A percentile compares a stretch with the other conserved stretches of the same genome.
phyloP scores from a whole-genome alignment of 23 tunicate genomes.

The Halocynthia roretzi region DNA sequence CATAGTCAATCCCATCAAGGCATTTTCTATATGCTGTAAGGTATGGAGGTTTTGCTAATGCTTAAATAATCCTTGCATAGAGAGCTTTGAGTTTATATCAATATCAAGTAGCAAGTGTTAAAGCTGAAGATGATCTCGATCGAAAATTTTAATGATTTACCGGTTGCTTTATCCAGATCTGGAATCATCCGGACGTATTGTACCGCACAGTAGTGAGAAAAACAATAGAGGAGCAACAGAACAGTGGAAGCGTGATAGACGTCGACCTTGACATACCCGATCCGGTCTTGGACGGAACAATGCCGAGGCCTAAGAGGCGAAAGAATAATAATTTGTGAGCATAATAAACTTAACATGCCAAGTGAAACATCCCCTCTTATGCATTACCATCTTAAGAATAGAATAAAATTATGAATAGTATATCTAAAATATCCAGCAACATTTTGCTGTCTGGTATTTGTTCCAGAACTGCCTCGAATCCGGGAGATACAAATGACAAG shows the following conservation, averaged over 20 bases:
- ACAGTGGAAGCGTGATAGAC: constrained; percentile 33
- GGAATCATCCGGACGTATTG: constrained; percentile 97
- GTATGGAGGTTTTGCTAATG: constrained; percentile 13
- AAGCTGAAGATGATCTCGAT: background rate
- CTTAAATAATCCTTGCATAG: too few species aligned
- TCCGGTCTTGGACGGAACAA: background rate
- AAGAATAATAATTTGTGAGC: background rate
- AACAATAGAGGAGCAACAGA: constrained; percentile 24
- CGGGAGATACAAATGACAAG: constrained; percentile 8
- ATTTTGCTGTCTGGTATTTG: constrained; percentile 17
- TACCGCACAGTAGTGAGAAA: constrained; percentile 58
- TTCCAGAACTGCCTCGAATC: background rate
- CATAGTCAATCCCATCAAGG: constrained; percentile 67
- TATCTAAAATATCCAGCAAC: constrained; percentile 3
- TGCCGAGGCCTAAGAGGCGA: constrained; percentile 5
- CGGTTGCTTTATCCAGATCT: constrained; percentile 41
- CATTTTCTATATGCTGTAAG: constrained; percentile 90
- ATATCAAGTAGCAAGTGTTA: background rate
- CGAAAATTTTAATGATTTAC: background rate
- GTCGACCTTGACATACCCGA: constrained; percentile 70
- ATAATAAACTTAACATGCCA: background rate
- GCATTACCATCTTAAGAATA: too few species aligned
- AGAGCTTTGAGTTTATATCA: too few species aligned
- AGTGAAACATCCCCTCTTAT: too few species aligned
- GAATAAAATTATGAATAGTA: background rate